Evolutionary conservation across 2,797 vertebrate species (phyloP).

Genomic region (Eidolon dupreanum): DNA sequence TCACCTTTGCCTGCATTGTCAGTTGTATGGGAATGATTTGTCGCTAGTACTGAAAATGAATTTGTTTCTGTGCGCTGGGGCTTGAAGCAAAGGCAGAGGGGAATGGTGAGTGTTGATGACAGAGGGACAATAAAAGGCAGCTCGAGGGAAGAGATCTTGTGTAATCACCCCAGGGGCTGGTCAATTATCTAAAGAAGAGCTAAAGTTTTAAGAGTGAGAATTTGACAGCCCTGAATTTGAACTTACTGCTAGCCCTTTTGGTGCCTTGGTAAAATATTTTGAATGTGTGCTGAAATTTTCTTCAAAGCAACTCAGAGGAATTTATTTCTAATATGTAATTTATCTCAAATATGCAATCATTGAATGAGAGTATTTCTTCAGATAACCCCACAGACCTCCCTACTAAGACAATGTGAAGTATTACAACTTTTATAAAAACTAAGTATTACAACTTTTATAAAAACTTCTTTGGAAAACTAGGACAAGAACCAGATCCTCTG

Average conservation of each 20-base stretch:
- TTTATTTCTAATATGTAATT: neutral
- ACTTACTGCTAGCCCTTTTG: neutral
- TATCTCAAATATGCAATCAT: neutral
- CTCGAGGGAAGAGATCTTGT: neutral
- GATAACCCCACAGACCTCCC: neutral
- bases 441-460: neutral
- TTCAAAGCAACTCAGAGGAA: slow-evolving; percentile 7
- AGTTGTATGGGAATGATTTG: neutral
- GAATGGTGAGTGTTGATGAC: neutral
- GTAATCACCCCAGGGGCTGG: neutral
- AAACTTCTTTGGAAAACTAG: slow-evolving; percentile 52
- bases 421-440: neutral
- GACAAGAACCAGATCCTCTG: neutral
- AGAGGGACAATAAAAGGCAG: neutral
- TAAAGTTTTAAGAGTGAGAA: neutral
- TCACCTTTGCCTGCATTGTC: neutral
- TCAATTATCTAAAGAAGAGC: neutral
- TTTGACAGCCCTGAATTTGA: slow-evolving; percentile 28
- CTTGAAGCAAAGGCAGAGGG: neutral
- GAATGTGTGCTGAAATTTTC: neutral
- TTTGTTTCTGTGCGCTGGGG: neutral
- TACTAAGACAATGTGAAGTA: neutral
- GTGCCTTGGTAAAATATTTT: slow-evolving; percentile 14
- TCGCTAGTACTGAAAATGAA: neutral
- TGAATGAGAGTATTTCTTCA: neutral